phyloP scores from a whole-genome alignment of 2,113 vertebrate genomes.

The Scalopus aquaticus region DNA sequence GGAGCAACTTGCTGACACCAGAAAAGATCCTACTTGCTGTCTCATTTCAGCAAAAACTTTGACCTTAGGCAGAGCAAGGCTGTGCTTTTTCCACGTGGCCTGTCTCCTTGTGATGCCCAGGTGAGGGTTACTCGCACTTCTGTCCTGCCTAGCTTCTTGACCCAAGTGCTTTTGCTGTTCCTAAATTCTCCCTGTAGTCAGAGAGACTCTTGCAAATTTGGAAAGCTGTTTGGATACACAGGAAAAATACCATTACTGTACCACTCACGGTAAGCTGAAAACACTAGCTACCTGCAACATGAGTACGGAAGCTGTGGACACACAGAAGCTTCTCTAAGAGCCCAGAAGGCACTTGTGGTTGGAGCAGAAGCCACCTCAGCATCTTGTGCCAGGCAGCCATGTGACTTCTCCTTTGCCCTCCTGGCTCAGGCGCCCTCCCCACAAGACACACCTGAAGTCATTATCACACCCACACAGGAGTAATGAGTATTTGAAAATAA shows the following conservation, averaged over 20 bases:
- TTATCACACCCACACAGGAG: background rate
- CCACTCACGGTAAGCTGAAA: too few species aligned
- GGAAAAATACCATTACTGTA: background rate
- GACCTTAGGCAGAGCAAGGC: background rate
- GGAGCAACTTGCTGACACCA: background rate
- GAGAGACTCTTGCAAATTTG: background rate
- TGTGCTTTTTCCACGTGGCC: accelerated
- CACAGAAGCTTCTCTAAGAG: background rate
- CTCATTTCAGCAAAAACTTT: background rate
- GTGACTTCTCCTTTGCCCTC: too few species aligned
- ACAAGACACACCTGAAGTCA: background rate
- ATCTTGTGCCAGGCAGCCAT: too few species aligned
- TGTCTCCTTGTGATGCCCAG: accelerated
- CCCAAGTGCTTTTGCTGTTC: background rate
- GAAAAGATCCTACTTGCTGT: accelerated
- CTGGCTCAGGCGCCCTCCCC: too few species aligned
- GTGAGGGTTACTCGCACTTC: background rate
- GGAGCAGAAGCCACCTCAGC: accelerated
- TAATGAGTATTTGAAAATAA: background rate
- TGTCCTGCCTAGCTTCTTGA: background rate
- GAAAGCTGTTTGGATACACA: background rate
- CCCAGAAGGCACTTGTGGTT: background rate
- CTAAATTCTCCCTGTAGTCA: background rate
- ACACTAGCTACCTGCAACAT: background rate
- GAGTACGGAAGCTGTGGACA: background rate